Percentiles rank a stretch among this genome's conserved stretches.
Conservation (phyloP, 2,113 vertebrate species). For the Oreochromis niloticus region DNA sequence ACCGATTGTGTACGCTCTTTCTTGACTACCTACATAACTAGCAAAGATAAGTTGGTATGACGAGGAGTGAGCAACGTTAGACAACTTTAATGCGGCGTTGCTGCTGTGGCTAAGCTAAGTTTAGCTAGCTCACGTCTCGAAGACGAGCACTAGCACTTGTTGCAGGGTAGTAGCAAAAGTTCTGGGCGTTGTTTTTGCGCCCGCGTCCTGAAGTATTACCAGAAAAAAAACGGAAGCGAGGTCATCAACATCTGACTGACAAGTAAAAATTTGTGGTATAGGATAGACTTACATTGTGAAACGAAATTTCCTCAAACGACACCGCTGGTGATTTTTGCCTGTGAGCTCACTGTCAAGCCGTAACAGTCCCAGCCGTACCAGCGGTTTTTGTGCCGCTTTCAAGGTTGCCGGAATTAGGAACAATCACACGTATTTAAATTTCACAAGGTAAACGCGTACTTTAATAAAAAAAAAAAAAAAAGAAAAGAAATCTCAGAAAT, state of each 20-base stretch:
- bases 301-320: not conserved
- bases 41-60: not conserved
- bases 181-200: conserved; percentile 59
- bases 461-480: not conserved
- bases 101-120: not conserved
- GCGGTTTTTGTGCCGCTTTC: conserved; percentile 17
- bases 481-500: not conserved
- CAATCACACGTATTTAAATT: not conserved
- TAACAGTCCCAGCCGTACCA: conserved; percentile 27
- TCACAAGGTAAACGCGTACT: not conserved
- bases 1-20: not conserved
- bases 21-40: not conserved
- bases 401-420: not conserved
- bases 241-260: not conserved
- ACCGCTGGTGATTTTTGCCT: not conserved
- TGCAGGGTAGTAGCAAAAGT: conserved; percentile 52
- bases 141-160: conserved; percentile 52
- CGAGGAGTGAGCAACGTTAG: not conserved
- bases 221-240: not conserved
- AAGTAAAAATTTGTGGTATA: not conserved
- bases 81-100: not conserved
- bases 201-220: not conserved
- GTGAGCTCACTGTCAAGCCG: conserved; percentile 16
- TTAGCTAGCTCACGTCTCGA: not conserved
- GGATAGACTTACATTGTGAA: conserved; percentile 56